Conservation (phyloP, 2,888 invertebrate species). For the Dermolepida albohirtum region DNA sequence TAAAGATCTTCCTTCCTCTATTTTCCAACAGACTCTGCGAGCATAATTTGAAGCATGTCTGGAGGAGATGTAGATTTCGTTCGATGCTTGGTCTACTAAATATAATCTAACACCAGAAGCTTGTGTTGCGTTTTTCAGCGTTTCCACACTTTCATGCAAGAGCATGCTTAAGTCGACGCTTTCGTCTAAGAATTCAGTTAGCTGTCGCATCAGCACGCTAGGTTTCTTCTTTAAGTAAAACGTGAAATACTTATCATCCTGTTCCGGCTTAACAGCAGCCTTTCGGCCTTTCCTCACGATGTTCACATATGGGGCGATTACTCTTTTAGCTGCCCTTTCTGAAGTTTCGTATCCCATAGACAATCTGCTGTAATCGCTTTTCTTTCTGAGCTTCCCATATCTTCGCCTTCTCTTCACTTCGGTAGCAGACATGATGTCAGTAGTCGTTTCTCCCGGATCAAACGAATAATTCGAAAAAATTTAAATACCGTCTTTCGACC, state of each 20-base stretch:
- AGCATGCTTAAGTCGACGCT: constrained; percentile 69
- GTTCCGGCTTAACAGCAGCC: constrained; percentile 37
- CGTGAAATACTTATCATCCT: constrained; percentile 53
- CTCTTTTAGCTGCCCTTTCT: constrained; percentile 69
- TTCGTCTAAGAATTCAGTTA: constrained; percentile 67
- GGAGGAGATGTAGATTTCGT: constrained; percentile 70
- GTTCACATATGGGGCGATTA: constrained; percentile 70
- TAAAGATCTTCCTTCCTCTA: constrained; percentile 68
- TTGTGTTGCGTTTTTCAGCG: constrained; percentile 64
- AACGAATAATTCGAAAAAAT: too few species aligned
- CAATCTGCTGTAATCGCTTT: not conserved
- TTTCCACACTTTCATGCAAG: constrained; percentile 70
- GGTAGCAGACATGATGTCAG: too few species aligned
- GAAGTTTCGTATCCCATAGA: constrained; percentile 48
- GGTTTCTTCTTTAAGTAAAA: constrained; percentile 53
- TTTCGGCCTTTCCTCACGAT: constrained; percentile 57
- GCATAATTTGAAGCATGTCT: constrained; percentile 66
- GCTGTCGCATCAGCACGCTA: constrained; percentile 58
- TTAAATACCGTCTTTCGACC: too few species aligned
- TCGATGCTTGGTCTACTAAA: constrained; percentile 67
- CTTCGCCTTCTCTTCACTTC: too few species aligned
- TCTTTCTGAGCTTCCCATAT: too few species aligned
- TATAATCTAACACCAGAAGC: constrained; percentile 69
- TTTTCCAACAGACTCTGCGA: constrained; percentile 71
- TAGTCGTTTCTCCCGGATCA: too few species aligned